Evolutionary conservation across 2,888 invertebrate species (phyloP).

Genomic region (Drosophila subsilvestris): DNA sequence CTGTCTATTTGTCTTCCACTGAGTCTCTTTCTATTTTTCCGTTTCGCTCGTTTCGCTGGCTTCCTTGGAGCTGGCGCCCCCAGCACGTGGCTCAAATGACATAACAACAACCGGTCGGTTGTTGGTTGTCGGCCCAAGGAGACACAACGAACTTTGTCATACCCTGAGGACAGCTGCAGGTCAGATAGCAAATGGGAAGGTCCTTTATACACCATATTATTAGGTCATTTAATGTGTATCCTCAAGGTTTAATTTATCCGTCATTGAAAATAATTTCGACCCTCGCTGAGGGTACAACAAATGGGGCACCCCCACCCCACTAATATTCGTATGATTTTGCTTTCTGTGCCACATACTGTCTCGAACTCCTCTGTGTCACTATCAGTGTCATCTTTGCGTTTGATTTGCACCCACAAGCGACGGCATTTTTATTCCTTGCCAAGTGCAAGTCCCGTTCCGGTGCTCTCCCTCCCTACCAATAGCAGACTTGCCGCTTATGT

Average conservation of each 20-base stretch:
- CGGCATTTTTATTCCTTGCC: slow-evolving; percentile 13
- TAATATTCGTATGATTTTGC: too few relatives aligned
- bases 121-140: too few relatives aligned
- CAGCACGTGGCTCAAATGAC: slow-evolving; percentile 41
- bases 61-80: slow-evolving; percentile 14
- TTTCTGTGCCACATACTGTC: neutral
- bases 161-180: neutral
- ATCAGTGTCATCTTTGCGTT: neutral
- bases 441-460: slow-evolving; percentile 14
- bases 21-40: slow-evolving; percentile 1
- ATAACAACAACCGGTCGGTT: slow-evolving; percentile 12
- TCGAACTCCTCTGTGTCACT: neutral
- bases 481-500: slow-evolving; percentile 27
- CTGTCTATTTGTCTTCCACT: neutral
- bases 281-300: too few relatives aligned
- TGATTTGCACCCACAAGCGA: slow-evolving; percentile 4
- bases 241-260: too few relatives aligned
- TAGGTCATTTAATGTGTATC: too few relatives aligned
- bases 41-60: slow-evolving; percentile 20
- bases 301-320: too few relatives aligned
- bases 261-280: too few relatives aligned
- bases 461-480: neutral
- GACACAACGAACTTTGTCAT: neutral
- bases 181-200: too few relatives aligned
- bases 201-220: too few relatives aligned